Base-by-base conservation (phyloP, 2,888 invertebrate species). In the Gerris lacustris region DNA sequence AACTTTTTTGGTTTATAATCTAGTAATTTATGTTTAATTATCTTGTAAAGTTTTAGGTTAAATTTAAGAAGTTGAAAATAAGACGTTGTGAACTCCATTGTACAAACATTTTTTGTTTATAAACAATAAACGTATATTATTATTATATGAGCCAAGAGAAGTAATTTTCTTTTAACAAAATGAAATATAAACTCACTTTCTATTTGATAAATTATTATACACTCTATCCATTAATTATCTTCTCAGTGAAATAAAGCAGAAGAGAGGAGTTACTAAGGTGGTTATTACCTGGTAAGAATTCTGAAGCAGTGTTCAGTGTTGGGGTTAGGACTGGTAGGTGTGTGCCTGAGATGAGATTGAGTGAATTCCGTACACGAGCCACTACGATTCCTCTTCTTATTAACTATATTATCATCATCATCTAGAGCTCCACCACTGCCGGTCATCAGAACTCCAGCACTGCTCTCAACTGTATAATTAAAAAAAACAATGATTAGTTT, bases 381-480 rank as follows among this genome's bases (percentile, higher is more conserved):
- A 69, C 76, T 76, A 11, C 77, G 70, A 55, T 70, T 72, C 45
- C 76, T 63, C 64, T 31, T n/a, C 64, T 64, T 64, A n/a, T n/a
- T 62, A 11, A 31, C 64, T 18, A 9, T 17, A 31, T 64, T 31
- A 11, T 64, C 64, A 9, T 64, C 64, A 11, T 64, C 64, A 67
- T 73, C 71, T 17, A 75, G 63, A 15, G 73, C 70, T 2, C 72
- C 72, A 55, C 75, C 75, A 45, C 69, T 74, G 81, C 83, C 84
- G 44, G 85, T 83, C 73, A 84, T 84, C 67, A 85, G 82, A 75
- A 85, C 82, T 18, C 84, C 84, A 6, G 85, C 84, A 71, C 83
- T 82, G 71, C 81, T 77, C 73, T 77, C 77, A 72, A 77, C 82
- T 79, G 71, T 44, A 75, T 75, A 45, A 44, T 68, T 68, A 45